phyloP scores from a whole-genome alignment of 2,113 vertebrate genomes.

The Oxyruncus cristatus region DNA sequence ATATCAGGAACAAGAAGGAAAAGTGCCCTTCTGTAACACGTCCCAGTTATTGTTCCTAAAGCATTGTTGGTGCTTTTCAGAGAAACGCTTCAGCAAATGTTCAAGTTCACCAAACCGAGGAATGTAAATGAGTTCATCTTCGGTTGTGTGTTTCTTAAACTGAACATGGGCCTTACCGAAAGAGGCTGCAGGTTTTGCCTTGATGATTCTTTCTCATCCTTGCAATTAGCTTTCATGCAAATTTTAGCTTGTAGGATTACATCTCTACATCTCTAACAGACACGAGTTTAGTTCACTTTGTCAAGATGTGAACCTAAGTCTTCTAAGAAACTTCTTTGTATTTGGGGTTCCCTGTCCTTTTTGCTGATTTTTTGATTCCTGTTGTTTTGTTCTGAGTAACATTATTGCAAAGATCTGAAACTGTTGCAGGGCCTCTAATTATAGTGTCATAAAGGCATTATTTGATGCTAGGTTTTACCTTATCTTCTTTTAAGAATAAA shows the following conservation, averaged over 20 bases:
- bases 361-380: background rate
- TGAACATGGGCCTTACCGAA: background rate
- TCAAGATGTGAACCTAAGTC: background rate
- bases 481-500: background rate
- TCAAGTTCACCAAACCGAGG: background rate
- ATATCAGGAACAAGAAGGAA: background rate
- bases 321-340: conserved; percentile 22
- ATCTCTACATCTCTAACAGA: background rate
- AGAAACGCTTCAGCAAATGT: conserved; percentile 9
- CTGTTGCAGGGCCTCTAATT: background rate
- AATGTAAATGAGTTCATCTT: conserved; percentile 2
- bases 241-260: background rate
- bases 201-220: background rate
- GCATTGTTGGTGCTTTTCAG: background rate
- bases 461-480: background rate
- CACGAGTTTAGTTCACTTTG: background rate
- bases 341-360: background rate
- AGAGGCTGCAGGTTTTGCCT: background rate
- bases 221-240: background rate
- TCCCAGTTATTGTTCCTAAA: background rate
- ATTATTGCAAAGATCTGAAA: background rate
- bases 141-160: background rate
- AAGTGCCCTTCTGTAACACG: background rate
- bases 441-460: background rate
- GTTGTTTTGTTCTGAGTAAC: background rate